phyloP scores from a whole-genome alignment of 1,140 invertebrate species.

The Planococcus citri region DNA sequence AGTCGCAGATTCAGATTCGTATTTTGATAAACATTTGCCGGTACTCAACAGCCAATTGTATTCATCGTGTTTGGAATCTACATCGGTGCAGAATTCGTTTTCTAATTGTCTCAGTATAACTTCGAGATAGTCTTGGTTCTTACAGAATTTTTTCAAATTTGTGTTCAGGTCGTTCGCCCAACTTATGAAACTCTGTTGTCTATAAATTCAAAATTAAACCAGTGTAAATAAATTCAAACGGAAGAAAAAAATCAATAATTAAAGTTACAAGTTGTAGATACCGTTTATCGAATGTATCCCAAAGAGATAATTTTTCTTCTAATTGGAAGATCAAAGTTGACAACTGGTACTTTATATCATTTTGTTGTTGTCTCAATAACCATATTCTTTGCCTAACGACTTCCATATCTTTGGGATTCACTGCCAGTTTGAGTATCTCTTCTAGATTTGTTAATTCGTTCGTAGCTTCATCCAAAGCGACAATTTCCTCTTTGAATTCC shows the following conservation, averaged over 20 bases:
- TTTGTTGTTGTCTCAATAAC: constrained; percentile 60
- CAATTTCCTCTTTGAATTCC: constrained; percentile 24
- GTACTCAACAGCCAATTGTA: constrained; percentile 58
- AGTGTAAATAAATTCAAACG: neutral
- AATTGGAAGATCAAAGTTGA: constrained; percentile 56
- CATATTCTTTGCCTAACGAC: constrained; percentile 60
- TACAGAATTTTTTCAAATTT: constrained; percentile 41
- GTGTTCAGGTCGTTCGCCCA: constrained; percentile 55
- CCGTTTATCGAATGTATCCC: constrained; percentile 53
- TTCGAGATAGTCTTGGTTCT: constrained; percentile 50
- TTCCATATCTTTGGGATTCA: constrained; percentile 78
- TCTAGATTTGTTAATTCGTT: constrained; percentile 50
- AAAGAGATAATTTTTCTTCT: constrained; percentile 58
- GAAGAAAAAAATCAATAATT: neutral
- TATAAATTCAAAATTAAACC: constrained; percentile 35
- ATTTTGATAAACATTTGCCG: constrained; percentile 34
- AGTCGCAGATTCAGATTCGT: neutral
- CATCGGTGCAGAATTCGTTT: constrained; percentile 58
- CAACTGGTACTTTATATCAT: constrained; percentile 64
- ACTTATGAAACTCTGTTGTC: constrained; percentile 26
- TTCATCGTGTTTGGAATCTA: constrained; percentile 62
- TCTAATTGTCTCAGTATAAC: constrained; percentile 56
- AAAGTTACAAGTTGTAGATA: too few species aligned
- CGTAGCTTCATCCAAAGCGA: constrained; percentile 32
- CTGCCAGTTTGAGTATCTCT: constrained; percentile 67